These are phyloP conservation scores for Poeciliopsis gracilis DNA, from an alignment of 2,797 vertebrate species.

Conservation along the genomic window DNA sequence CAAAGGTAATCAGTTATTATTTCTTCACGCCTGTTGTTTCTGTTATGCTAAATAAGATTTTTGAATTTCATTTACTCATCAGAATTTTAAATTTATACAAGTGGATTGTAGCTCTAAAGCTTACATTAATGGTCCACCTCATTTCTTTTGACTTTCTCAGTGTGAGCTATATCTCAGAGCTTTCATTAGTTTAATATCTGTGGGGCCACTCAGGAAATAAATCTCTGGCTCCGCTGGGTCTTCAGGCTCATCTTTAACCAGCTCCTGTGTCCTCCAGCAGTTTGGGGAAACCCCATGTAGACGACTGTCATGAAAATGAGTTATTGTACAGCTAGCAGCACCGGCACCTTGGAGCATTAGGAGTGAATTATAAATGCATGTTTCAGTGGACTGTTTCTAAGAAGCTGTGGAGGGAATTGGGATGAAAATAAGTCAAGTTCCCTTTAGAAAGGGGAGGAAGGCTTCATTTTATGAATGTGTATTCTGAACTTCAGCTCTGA, in stretches of 20 bases:
- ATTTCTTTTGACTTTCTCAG: slow-evolving; percentile 11
- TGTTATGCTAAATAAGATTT: background rate
- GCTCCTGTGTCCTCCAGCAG: slow-evolving; percentile 45
- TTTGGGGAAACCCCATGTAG: slow-evolving; percentile 45
- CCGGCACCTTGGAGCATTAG: slow-evolving; percentile 2
- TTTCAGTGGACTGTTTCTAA: slow-evolving; percentile 37
- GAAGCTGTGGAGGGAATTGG: slow-evolving; percentile 46
- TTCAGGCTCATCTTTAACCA: slow-evolving; percentile 39
- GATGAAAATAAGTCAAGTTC: slow-evolving; percentile 39
- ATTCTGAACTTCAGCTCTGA: slow-evolving; percentile 15
- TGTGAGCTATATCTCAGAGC: slow-evolving; percentile 17
- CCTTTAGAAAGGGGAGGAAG: slow-evolving; percentile 17
- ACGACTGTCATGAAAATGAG: slow-evolving; percentile 53
- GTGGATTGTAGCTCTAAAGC: slow-evolving; percentile 14
- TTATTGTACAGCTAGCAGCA: slow-evolving; percentile 37
- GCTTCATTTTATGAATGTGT: slow-evolving; percentile 47
- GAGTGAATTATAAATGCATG: slow-evolving; percentile 51
- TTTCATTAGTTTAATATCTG: slow-evolving; percentile 45
- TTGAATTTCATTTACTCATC: background rate
- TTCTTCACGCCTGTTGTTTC: background rate
- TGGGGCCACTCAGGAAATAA: slow-evolving; percentile 31
- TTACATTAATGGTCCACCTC: background rate
- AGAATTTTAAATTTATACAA: background rate
- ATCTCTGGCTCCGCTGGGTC: slow-evolving; percentile 40
- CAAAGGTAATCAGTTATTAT: background rate